Evolutionary conservation across 2,113 vertebrate species (phyloP).

Genomic region (Ochotona curzoniae): DNA sequence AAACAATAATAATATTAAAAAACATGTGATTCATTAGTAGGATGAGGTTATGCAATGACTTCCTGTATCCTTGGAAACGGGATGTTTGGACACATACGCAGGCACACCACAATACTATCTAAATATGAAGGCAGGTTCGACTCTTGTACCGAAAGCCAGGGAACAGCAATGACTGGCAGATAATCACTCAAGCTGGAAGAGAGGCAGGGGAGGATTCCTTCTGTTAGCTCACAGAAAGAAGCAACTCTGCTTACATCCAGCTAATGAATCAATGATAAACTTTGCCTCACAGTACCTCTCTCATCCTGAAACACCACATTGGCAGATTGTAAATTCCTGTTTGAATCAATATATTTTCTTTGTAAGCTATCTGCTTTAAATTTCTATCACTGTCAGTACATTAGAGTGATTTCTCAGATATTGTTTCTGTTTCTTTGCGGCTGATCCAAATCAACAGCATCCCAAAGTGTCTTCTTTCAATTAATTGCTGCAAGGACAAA

Average conservation of each 20-base stretch:
- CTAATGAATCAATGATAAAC: neutral
- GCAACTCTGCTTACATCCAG: neutral
- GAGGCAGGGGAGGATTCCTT: neutral
- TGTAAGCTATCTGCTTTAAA: neutral
- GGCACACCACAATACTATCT: neutral
- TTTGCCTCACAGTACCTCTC: neutral
- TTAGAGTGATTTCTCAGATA: constrained; percentile 22
- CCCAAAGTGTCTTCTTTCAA: neutral
- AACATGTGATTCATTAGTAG: neutral
- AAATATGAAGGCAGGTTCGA: neutral
- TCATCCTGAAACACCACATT: neutral
- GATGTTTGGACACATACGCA: neutral
- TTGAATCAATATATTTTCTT: constrained; percentile 16
- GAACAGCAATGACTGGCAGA: neutral
- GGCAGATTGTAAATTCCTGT: constrained; percentile 16
- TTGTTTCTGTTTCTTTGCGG: neutral
- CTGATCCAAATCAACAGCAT: neutral
- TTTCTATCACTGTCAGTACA: neutral
- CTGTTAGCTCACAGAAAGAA: neutral
- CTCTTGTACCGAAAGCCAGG: neutral
- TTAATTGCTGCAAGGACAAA: neutral
- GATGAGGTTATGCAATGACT: neutral
- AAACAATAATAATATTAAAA: neutral
- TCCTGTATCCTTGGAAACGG: neutral
- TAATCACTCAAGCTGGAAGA: neutral